phyloP scores from a whole-genome alignment of 2,888 invertebrate genomes.

The Lepidocyrtoides sp. region DNA sequence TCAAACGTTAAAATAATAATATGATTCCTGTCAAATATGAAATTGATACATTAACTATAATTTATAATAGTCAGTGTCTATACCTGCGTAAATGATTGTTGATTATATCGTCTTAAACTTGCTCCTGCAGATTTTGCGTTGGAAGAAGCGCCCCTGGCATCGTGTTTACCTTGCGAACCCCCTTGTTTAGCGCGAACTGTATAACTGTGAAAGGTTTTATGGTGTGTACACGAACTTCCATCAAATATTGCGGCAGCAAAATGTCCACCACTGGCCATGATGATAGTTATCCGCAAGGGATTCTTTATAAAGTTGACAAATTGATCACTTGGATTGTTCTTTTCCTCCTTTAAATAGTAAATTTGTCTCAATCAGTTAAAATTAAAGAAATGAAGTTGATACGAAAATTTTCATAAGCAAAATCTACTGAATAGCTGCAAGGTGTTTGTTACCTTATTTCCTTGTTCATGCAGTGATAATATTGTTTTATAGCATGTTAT shows the following conservation, averaged over 20 bases:
- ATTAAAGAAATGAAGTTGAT: background rate
- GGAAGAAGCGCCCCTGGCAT: constrained; percentile 89
- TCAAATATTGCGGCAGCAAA: constrained; percentile 92
- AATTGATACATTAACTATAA: background rate
- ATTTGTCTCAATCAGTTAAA: background rate
- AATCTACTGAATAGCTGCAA: no score
- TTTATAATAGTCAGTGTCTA: no score
- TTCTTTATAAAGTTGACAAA: constrained; percentile 86
- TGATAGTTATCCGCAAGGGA: constrained; percentile 89
- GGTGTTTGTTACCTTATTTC: no score
- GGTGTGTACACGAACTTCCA: constrained; percentile 86
- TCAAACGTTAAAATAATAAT: no score
- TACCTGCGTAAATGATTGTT: constrained; percentile 91
- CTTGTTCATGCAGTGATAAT: no score
- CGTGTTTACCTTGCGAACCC: constrained; percentile 91
- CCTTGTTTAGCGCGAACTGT: constrained; percentile 95
- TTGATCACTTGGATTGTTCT: constrained; percentile 79
- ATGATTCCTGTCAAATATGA: no score
- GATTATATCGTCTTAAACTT: constrained; percentile 93
- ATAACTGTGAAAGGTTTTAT: constrained; percentile 95
- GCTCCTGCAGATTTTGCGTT: constrained; percentile 94
- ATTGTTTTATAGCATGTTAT: constrained; percentile 92
- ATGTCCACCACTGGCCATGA: constrained; percentile 95
- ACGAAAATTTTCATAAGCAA: no score
- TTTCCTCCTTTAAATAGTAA: background rate